Evolutionary conservation across 2,797 vertebrate species (phyloP), one percentile per base, ranked within the genome.

Genomic region (Lepilemur ruficaudatus): DNA sequence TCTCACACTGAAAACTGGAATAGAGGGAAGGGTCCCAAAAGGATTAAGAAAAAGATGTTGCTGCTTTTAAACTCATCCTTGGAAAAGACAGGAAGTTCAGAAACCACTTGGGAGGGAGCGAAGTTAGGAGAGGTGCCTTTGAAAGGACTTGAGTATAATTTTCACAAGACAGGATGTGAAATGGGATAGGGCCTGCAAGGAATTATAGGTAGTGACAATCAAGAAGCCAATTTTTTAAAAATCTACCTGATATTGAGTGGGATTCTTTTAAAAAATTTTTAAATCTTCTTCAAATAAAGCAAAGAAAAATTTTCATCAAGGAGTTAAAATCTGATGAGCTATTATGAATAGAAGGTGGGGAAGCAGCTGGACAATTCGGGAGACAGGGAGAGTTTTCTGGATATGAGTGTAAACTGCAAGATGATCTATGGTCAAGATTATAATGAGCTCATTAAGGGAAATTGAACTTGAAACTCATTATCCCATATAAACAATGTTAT

Each of bases 81-180:
- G 46, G 32, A 78, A 87, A 85, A 85, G 32, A 69, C 18, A 17
- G 8, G 43, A 41, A 22, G 5, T 88, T 89, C 48, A 86, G 55
- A 35, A 84, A 65, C 41, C 38, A 83, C 57, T 23, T 35, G 35
- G 50, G 15, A 96, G 46, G 32, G 22, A 79, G 83, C 38, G 52
- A 75, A 91, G 57, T 85, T n/a, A 50, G 57, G 41, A 25, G 70
- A 95, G 70, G 52, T 95, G 89, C 63, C 92, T 88, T 95, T 90
- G 80, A 94, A 96, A 92, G 69, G 32, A 28, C 61, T 55, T 20
- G 15, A 55, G 83, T 90, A 32, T 94, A 65, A 43, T 91, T 97
- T 97, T 92, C 94, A 86, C 28, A 50, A 86, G 78, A 43, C 35
- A 85, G 73, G 57, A 76, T 89, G 20, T 92, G 95, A 96, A 86